phyloP scores from a whole-genome alignment of 2,797 vertebrate genomes.

The Dermochelys coriacea region DNA sequence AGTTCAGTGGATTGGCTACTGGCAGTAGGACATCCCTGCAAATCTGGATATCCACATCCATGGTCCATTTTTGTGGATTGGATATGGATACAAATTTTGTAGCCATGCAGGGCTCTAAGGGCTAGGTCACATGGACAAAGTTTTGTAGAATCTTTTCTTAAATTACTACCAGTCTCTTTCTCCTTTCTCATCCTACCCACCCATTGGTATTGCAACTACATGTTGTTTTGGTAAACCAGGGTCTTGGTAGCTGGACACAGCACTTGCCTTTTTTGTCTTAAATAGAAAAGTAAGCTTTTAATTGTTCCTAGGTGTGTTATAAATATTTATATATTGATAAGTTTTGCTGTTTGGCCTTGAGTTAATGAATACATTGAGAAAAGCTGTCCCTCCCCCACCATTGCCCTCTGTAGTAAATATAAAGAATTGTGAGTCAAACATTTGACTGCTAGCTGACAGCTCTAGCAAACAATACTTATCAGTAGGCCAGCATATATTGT shows the following conservation, averaged over 20 bases:
- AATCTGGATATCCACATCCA: too few relatives aligned
- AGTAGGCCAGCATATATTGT: slow-evolving; percentile 26
- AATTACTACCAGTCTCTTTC: not conserved
- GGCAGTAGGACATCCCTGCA: not conserved
- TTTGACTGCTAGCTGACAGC: not conserved
- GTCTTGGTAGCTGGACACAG: not conserved
- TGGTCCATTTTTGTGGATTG: not conserved
- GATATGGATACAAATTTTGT: too few relatives aligned
- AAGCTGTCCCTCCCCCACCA: not conserved
- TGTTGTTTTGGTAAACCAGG: not conserved
- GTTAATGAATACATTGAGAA: not conserved
- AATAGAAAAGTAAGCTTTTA: not conserved
- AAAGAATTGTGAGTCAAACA: slow-evolving; percentile 1
- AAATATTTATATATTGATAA: not conserved
- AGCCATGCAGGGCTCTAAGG: not conserved
- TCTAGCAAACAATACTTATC: slow-evolving; percentile 25
- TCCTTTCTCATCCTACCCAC: rapidly evolving
- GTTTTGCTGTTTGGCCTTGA: slow-evolving; percentile 3
- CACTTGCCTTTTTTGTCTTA: not conserved
- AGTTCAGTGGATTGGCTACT: not conserved
- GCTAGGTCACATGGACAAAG: not conserved
- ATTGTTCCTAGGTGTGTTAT: not conserved
- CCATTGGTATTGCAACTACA: not conserved
- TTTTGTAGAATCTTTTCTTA: not conserved
- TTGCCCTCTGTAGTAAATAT: not conserved